These are phyloP conservation scores for Tychaedon coryphoeus DNA, from an alignment of 2,113 vertebrate species.

Conservation along the genomic window DNA sequence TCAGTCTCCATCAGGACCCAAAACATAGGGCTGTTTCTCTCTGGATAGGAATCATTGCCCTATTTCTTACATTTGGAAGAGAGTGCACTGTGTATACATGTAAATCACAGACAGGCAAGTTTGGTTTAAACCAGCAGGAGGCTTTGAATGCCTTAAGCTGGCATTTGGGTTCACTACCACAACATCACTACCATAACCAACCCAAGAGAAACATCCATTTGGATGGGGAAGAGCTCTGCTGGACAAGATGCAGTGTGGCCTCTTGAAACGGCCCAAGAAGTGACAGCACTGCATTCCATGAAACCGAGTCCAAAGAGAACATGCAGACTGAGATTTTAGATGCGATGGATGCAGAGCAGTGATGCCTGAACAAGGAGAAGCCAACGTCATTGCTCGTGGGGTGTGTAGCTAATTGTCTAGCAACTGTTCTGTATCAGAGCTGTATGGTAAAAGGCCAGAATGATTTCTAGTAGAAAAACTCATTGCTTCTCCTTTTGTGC, in stretches of 20 bases:
- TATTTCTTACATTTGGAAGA: not conserved
- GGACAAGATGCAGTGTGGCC: not conserved
- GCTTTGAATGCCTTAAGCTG: not conserved
- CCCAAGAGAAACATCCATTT: not conserved
- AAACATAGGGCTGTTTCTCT: not conserved
- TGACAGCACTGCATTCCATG: rapidly evolving
- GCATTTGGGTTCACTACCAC: not conserved
- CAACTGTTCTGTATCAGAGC: not conserved
- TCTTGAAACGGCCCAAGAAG: not conserved
- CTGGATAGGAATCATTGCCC: not conserved
- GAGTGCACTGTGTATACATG: rapidly evolving
- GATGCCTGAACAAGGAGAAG: not conserved
- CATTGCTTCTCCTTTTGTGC: not conserved
- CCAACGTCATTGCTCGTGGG: not conserved
- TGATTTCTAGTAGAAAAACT: not conserved
- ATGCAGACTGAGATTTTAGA: not conserved
- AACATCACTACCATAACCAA: rapidly evolving
- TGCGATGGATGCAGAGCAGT: rapidly evolving
- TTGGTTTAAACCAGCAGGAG: not conserved
- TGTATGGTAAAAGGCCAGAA: not conserved
- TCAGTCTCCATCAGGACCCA: not conserved
- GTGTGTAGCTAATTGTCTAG: not conserved
- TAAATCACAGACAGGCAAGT: not conserved
- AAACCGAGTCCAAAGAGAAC: not conserved
- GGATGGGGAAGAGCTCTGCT: not conserved